phyloP scores from a whole-genome alignment of 2,113 vertebrate species.

The Coryphaenoides rupestris region DNA sequence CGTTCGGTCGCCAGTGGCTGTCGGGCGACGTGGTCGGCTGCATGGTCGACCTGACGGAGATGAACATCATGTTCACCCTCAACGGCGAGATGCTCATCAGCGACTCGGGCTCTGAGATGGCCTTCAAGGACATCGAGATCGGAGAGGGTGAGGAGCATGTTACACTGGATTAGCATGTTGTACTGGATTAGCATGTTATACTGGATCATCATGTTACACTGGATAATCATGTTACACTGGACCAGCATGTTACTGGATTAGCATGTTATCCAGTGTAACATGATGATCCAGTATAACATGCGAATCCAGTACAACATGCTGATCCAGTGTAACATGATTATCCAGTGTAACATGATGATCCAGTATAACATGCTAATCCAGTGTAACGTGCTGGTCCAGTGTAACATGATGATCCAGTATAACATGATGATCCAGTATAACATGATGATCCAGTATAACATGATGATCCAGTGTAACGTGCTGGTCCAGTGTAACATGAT shows the following conservation, averaged over 20 bases:
- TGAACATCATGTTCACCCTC: conserved; percentile 91
- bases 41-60: conserved; percentile 88
- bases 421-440: too few relatives aligned
- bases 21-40: conserved; percentile 89
- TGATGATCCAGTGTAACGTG: too few relatives aligned
- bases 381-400: too few relatives aligned
- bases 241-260: too few relatives aligned
- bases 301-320: background rate
- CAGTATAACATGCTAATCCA: too few relatives aligned
- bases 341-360: too few relatives aligned
- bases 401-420: too few relatives aligned
- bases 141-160: conserved; percentile 77
- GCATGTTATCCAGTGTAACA: too few relatives aligned
- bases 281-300: conserved; percentile 9
- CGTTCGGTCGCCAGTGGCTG: conserved; percentile 87
- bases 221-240: too few relatives aligned
- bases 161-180: background rate
- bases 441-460: too few relatives aligned
- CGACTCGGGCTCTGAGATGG: conserved; percentile 88
- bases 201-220: conserved; percentile 3
- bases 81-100: conserved; percentile 93
- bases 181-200: background rate
- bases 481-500: too few relatives aligned
- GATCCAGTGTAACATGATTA: background rate
- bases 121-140: conserved; percentile 89